Evolutionary conservation across 2,888 invertebrate species (phyloP), one percentile per base, ranked within the genome.

Genomic region (Prenolepis imparis): DNA sequence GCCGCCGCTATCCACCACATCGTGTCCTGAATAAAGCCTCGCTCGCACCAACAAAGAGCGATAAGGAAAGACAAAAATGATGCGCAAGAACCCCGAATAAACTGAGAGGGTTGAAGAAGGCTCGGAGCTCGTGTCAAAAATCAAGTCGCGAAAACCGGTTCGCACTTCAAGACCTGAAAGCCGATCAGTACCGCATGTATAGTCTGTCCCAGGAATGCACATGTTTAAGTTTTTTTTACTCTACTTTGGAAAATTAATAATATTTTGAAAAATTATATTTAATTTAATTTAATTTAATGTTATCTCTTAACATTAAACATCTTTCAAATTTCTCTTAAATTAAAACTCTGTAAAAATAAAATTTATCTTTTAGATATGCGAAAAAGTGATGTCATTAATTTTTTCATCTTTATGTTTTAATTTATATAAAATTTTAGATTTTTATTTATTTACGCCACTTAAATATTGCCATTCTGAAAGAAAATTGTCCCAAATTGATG

Each of bases 71-170:
- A 80, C 48, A 78, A 82, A 81, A 87, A 57, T 63, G 52, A 28
- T 57, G 80, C 39, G 36, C 11, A 63, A 67, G 59, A 86, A 78
- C 82, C 81, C 83, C 44, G 75, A 82, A 77, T 24, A 68, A 82
- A 57, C 52, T 66, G 70, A 78, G 78, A 87, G 88, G 90, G 89
- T 88, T 88, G 85, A 75, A 63, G 61, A 64, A 66, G 64, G 41
- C 77, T 61, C 68, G 83, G 66, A 88, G 80, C 77, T 86, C 82
- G 68, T 85, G 84, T 86, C 90, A 88, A 92, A 91, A 92, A 90
- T 90, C 86, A 48, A 80, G 73, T 44, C 73, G 81, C 81, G 87
- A 89, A 93, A 72, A 93, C 93, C 93, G 93, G 93, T 93, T 93
- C 91, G 90, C 91, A 91, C 91, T 90, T 91, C 75, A 28, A 83